Percentiles rank a stretch among this genome's conserved stretches.
These are phyloP conservation scores for Microctenopoma steveboyesi DNA, from an alignment of 2,797 vertebrate genomes.

Conservation along the genomic window DNA sequence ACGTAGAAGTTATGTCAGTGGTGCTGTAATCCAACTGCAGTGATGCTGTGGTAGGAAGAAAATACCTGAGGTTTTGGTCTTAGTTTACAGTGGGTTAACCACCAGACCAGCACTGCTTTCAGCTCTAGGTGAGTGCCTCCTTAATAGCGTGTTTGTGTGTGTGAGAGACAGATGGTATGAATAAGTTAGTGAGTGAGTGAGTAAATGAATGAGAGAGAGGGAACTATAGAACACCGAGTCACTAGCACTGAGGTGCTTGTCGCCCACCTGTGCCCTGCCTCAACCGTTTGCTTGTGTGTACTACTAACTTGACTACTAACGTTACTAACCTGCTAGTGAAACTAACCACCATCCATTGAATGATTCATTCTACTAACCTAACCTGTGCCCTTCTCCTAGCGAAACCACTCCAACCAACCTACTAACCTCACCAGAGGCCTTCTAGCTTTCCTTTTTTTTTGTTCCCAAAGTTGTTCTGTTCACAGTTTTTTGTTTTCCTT, in stretches of 20 bases:
- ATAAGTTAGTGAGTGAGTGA: background rate
- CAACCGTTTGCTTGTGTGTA: conserved; percentile 96
- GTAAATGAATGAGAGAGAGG: conserved; percentile 21
- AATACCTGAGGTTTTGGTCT: conserved; percentile 74
- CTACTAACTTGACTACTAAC: conserved; percentile 93
- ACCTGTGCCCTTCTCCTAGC: conserved; percentile 92
- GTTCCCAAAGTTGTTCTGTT: conserved; percentile 99
- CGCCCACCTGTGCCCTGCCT: conserved; percentile 91
- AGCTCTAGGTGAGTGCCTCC: conserved; percentile 77
- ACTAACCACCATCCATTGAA: conserved; percentile 99
- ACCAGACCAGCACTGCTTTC: conserved; percentile 74
- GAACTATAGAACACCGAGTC: conserved; percentile 53
- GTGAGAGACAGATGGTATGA: conserved; percentile 12
- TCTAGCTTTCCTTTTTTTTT: conserved; percentile 83
- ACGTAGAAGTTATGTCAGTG: conserved; percentile 65
- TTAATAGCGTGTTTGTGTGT: conserved; percentile 52
- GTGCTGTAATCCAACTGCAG: conserved; percentile 66
- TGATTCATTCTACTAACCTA: conserved; percentile 99
- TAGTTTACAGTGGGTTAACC: conserved; percentile 80
- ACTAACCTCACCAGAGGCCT: conserved; percentile 98
- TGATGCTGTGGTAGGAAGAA: conserved; percentile 69
- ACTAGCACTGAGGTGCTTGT: conserved; percentile 74
- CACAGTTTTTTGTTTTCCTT: conserved; percentile 99
- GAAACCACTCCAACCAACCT: conserved; percentile 92
- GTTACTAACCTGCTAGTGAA: conserved; percentile 99